Base-by-base conservation (phyloP, 2,113 vertebrate genomes). In the Tenebrosternarchus preto region DNA sequence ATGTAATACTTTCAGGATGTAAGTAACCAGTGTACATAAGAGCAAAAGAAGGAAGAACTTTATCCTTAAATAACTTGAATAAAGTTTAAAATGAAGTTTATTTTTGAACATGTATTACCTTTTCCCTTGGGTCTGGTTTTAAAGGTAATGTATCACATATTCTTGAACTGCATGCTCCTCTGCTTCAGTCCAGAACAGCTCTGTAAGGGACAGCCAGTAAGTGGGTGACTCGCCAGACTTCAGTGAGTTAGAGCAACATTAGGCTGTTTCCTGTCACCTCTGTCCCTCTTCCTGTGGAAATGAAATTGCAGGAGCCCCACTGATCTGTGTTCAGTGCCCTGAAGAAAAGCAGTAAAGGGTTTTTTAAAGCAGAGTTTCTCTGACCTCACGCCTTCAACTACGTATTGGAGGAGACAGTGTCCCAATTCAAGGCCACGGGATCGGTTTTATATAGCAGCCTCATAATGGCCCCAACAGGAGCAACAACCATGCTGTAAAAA, bases 331-430 rank as follows among this genome's bases (percentile, higher is more conserved):
- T 88, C 87, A 91, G 85, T 75, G n/a, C 88, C 93, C 93, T 92
- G 86, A 90, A 93, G 93, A 90, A 89, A 90, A 91, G 92, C 90
- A 92, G 91, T 97, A 95, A 95, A 96, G 85, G 84, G 82, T 88
- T 86, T 95, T 76, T 50, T 53, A 36, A 50, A 95, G 93, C 92
- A 84, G 91, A 90, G 82, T 88, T 93, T 92, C 89, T 91, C 88
- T 90, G 91, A 90, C 87, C 81, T 83, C 84, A 74, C 78, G 86
- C 88, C 91, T 93, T 91, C 88, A 89, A 93, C 92, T 92, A 90
- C 83, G 90, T 93, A 96, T 95, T 93, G 92, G 91, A 96, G 94
- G 93, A 95, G 95, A 96, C 94, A 95, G 91, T 90, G 88, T 88
- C 90, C 92, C 93, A 93, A 93, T 93, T 89, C 91, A 87, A 92